Evolutionary conservation across 2,797 vertebrate species (phyloP), one percentile per base, ranked within the genome.

Genomic region (Balearica regulorum): DNA sequence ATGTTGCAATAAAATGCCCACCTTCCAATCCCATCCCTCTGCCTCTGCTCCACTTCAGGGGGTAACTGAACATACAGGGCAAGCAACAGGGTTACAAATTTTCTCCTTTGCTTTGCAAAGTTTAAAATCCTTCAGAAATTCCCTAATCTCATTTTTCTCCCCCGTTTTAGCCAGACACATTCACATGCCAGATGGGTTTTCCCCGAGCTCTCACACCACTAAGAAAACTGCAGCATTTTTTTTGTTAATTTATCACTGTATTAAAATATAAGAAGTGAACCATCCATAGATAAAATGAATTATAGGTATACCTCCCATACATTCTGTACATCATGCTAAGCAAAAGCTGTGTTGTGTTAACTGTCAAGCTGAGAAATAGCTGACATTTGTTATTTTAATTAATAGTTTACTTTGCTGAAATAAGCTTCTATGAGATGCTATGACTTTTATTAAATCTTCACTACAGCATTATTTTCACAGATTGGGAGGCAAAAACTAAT

Each of bases 351-450:
- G 70, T 96, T 95, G 95, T 98, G 97, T 98, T 98, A 98, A 95
- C 97, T 98, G 98, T 98, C 98, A 98, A 97, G 95, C 92, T 97
- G 95, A 53, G 86, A 98, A 98, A 97, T 91, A 97, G 98, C 98
- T 98, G 98, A 98, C 98, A 97, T 98, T 98, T 98, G 97, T 98
- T 98, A 98, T 98, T 98, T 98, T 98, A 98, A 98, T 98, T 98
- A 98, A 98, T 98, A 98, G 98, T 98, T 98, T 98, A 97, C 98
- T 98, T 97, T 98, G 98, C 98, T 98, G 97, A 98, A 98, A 98
- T 97, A 98, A 98, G 98, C 98, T 96, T 96, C 96, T 97, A 89
- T 79, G 92, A 97, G 97, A 94, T 96, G 95, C 93, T 95, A 88
- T 93, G 95, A 96, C 94, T 98, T 97, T 97, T 98, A 97, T 97